These are phyloP conservation scores for Myioborus miniatus DNA, from an alignment of 2,797 vertebrate species.

Conservation along the genomic window DNA sequence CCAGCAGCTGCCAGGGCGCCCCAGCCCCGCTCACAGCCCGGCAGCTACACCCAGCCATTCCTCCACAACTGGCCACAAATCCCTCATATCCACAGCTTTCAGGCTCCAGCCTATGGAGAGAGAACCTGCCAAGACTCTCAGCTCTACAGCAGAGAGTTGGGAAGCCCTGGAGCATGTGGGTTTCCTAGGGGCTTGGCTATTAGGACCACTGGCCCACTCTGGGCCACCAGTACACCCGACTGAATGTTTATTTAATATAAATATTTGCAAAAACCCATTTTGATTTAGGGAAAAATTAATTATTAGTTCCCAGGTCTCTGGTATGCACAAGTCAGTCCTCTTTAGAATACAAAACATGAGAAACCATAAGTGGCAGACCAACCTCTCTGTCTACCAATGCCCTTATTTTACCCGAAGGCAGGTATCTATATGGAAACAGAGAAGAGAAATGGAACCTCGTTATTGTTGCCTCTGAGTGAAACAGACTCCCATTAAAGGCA, in stretches of 20 bases:
- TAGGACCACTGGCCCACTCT: background rate
- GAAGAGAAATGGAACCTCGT: background rate
- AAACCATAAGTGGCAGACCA: fast-evolving
- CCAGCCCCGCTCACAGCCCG: background rate
- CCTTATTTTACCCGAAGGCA: background rate
- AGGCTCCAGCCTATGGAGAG: background rate
- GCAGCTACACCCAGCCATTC: background rate
- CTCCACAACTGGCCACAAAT: background rate
- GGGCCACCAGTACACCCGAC: background rate
- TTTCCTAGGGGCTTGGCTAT: background rate
- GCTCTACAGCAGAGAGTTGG: background rate
- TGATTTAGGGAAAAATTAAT: background rate
- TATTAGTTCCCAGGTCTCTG: background rate
- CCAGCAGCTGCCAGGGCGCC: background rate
- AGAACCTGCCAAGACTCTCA: background rate
- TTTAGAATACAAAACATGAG: background rate
- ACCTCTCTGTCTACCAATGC: background rate
- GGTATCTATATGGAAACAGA: background rate
- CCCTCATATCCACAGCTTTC: background rate
- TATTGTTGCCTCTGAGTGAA: background rate
- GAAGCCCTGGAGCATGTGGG: background rate
- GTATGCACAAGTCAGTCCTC: background rate
- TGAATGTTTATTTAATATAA: background rate
- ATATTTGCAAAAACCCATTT: background rate
- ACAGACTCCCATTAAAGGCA: background rate